Conservation (phyloP, 2,888 invertebrate species). For the Chironomus riparius region DNA sequence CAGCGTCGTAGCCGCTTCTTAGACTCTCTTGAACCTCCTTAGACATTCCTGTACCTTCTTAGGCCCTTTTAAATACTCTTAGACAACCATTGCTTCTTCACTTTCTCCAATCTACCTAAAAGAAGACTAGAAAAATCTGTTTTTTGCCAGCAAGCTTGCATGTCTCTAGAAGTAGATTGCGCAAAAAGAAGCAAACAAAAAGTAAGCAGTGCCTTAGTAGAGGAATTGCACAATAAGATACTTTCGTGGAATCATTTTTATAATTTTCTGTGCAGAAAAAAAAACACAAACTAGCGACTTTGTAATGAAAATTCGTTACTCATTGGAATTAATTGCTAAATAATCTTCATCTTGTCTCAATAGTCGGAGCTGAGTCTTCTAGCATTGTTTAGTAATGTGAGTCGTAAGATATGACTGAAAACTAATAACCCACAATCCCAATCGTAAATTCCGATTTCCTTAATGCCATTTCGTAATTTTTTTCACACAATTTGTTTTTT, state of each 20-base stretch:
- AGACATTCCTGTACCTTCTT: too few relatives aligned
- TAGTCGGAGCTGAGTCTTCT: background rate
- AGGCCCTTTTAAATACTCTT: too few relatives aligned
- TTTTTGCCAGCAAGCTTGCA: background rate
- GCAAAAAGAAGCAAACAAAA: background rate
- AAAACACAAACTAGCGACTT: background rate
- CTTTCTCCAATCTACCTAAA: too few relatives aligned
- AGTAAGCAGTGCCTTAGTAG: background rate
- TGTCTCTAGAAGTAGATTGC: background rate
- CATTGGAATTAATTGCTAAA: background rate
- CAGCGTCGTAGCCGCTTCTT: too few relatives aligned
- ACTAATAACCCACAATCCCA: background rate
- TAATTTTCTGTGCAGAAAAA: too few relatives aligned
- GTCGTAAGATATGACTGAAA: too few relatives aligned
- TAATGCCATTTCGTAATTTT: background rate
- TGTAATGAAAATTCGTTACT: background rate
- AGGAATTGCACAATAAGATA: background rate
- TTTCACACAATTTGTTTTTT: background rate
- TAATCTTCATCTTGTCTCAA: background rate
- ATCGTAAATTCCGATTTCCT: background rate
- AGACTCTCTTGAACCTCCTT: too few relatives aligned
- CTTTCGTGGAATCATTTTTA: too few relatives aligned
- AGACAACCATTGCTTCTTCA: too few relatives aligned
- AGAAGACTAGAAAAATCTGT: too few relatives aligned
- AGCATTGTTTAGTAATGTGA: too few relatives aligned